Conservation (phyloP, 2,888 invertebrate genomes). For the Andrena hattorfiana region DNA sequence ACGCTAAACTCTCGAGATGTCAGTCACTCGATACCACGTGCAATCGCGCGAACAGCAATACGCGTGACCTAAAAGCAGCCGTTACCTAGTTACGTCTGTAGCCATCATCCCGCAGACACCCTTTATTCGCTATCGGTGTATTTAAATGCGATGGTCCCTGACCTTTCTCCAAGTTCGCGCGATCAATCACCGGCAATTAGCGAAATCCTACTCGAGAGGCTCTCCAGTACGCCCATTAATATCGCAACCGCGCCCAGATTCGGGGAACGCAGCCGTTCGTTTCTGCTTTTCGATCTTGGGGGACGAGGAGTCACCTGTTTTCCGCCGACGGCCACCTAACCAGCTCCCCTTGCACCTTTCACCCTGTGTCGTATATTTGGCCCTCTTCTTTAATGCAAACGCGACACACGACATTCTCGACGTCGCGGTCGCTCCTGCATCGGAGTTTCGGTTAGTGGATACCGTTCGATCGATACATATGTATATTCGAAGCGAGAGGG, state of each 20-base stretch:
- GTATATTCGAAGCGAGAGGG: conserved; percentile 4
- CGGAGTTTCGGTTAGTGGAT: no score
- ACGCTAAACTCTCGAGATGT: neutral
- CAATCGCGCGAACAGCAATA: neutral
- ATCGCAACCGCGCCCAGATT: conserved; percentile 29
- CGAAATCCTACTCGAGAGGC: conserved; percentile 1
- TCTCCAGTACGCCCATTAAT: neutral
- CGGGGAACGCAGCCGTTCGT: neutral
- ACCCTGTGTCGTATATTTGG: neutral
- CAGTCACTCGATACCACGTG: neutral
- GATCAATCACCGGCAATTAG: conserved; percentile 23
- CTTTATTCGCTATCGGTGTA: conserved; percentile 19
- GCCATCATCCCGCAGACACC: no score
- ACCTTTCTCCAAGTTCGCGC: neutral
- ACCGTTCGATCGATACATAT: neutral
- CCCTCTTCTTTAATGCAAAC: neutral
- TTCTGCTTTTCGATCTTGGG: neutral
- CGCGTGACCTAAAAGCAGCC: no score
- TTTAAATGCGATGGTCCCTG: neutral
- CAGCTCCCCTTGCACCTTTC: neutral
- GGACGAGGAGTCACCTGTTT: no score
- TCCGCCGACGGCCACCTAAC: neutral
- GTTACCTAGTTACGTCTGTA: no score
- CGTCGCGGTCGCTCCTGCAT: no score
- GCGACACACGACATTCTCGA: no score